These are phyloP conservation scores for Serilophus lunatus DNA, from an alignment of 2,113 vertebrate species.

Conservation along the genomic window DNA sequence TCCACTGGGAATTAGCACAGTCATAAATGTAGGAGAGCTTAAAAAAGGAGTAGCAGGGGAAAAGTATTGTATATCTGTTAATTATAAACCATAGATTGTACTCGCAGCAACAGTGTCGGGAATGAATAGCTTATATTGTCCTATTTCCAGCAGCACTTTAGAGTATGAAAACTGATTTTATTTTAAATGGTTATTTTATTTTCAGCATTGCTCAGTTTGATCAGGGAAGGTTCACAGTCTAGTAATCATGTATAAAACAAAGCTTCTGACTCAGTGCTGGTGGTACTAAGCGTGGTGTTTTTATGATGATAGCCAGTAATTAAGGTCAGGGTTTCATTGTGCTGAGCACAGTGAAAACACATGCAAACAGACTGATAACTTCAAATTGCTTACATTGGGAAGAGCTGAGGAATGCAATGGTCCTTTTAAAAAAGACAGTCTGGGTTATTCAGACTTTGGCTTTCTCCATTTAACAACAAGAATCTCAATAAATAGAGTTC, in stretches of 20 bases:
- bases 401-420: conserved; percentile 8
- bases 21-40: conserved; percentile 52
- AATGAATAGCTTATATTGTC: conserved; percentile 35
- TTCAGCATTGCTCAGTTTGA: conserved; percentile 12
- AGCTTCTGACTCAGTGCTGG: background rate
- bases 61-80: background rate
- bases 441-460: background rate
- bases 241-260: conserved; percentile 2
- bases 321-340: conserved; percentile 48
- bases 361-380: conserved; percentile 53
- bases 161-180: conserved; percentile 47
- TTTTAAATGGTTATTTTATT: conserved; percentile 55
- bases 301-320: conserved; percentile 33
- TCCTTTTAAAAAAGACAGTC: background rate
- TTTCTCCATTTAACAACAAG: background rate
- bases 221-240: conserved; percentile 32
- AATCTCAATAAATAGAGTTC: background rate
- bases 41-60: conserved; percentile 6
- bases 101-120: background rate
- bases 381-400: conserved; percentile 9
- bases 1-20: background rate
- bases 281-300: background rate
- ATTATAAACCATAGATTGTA: background rate
- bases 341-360: conserved; percentile 23
- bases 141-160: conserved; percentile 48